Percentiles rank a stretch among this genome's conserved stretches.
Evolutionary conservation across 2,888 invertebrate species (phyloP).

Genomic region (Pristionchus maxplancki): DNA sequence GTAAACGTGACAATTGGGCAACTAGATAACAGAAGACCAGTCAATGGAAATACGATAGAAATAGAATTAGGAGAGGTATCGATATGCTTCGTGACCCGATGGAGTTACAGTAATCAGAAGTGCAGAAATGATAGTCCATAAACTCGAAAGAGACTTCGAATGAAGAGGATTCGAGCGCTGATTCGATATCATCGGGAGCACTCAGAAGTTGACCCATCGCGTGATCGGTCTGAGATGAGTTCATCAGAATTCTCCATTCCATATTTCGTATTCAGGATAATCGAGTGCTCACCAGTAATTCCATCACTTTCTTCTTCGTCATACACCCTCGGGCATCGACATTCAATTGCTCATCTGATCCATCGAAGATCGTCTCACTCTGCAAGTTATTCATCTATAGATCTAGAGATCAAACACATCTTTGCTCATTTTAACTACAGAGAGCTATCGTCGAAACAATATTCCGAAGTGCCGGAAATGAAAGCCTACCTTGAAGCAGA

Average conservation of each 20-base stretch:
- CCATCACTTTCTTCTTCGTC: not conserved
- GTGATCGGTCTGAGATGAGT: not conserved
- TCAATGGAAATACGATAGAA: not conserved
- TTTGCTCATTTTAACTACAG: not conserved
- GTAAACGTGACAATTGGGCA: not conserved
- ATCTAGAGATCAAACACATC: not conserved
- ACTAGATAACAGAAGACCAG: not conserved
- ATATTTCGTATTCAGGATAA: not conserved
- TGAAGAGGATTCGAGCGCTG: not conserved
- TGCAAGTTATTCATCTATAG: not conserved
- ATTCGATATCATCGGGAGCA: not conserved
- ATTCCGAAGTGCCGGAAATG: no score
- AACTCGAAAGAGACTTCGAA: not conserved
- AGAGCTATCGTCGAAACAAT: no score
- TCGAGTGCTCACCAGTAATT: not conserved
- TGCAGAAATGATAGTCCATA: slow-evolving; percentile 11
- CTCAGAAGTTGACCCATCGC: not conserved
- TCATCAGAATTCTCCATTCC: no score
- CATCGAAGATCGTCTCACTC: not conserved
- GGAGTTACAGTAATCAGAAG: not conserved
- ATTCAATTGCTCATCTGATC: not conserved
- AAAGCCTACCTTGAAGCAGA: slow-evolving; percentile 12
- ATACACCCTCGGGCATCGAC: not conserved
- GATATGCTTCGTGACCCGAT: not conserved
- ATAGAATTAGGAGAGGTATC: not conserved